phyloP scores from a whole-genome alignment of 2,888 invertebrate genomes.

The Megaustenia siamemsis region DNA sequence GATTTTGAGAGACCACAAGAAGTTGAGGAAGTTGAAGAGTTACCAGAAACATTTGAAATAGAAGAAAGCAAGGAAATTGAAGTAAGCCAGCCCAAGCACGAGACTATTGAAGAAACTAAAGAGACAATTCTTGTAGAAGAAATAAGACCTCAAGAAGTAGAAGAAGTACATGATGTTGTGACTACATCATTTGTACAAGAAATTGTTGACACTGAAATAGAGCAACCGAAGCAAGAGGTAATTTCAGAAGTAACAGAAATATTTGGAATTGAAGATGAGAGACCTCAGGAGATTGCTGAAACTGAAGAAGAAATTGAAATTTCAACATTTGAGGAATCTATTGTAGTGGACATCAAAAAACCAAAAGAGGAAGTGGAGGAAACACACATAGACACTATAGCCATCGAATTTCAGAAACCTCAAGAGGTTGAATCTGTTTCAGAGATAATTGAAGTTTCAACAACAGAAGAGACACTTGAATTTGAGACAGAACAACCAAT shows the following conservation, averaged over 20 bases:
- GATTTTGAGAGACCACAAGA: slow-evolving; percentile 57
- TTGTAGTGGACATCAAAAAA: slow-evolving; percentile 53
- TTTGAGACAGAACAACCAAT: slow-evolving; percentile 57
- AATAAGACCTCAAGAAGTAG: slow-evolving; percentile 55
- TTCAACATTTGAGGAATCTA: slow-evolving; percentile 41
- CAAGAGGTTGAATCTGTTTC: slow-evolving; percentile 50
- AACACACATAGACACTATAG: slow-evolving; percentile 51
- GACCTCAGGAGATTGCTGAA: slow-evolving; percentile 61
- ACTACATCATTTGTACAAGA: slow-evolving; percentile 43
- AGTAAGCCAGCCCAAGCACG: slow-evolving; percentile 55
- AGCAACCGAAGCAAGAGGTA: slow-evolving; percentile 52
- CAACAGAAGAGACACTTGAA: slow-evolving; percentile 51
- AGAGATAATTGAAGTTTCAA: slow-evolving; percentile 53
- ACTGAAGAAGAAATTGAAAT: slow-evolving; percentile 29
- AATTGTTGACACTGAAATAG: slow-evolving; percentile 46
- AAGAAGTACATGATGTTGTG: slow-evolving; percentile 53
- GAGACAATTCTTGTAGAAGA: slow-evolving; percentile 52
- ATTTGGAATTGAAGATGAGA: slow-evolving; percentile 58
- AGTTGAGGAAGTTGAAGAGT: slow-evolving; percentile 49
- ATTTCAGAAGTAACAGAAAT: slow-evolving; percentile 46
- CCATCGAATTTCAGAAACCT: slow-evolving; percentile 44
- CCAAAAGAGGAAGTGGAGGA: slow-evolving; percentile 51
- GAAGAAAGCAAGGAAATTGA: slow-evolving; percentile 58
- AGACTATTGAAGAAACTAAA: slow-evolving; percentile 55
- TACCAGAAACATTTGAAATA: slow-evolving; percentile 51